phyloP scores from a whole-genome alignment of 1,140 invertebrate species.

The Coelopa frigida region DNA sequence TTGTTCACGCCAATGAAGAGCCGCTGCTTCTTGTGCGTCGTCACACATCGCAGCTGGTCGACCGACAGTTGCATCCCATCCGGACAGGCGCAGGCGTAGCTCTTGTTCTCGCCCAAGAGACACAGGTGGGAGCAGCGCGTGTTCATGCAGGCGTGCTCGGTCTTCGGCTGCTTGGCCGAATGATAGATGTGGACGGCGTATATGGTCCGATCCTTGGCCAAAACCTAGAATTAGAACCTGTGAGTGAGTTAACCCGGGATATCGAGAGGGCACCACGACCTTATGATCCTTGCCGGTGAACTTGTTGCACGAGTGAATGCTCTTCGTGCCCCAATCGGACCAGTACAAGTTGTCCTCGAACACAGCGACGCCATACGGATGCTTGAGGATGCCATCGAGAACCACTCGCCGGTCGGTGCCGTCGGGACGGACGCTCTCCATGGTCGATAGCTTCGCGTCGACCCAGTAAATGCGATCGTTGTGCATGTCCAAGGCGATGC shows the following conservation, averaged over 20 bases:
- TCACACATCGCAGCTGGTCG: conserved; percentile 50
- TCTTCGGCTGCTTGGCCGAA: conserved; percentile 50
- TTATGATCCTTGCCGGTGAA: conserved; percentile 56
- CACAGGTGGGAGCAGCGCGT: conserved; percentile 73
- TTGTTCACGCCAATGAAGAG: conserved; percentile 42
- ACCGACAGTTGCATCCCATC: conserved; percentile 54
- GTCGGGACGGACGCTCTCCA: conserved; percentile 71
- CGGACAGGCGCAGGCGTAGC: conserved; percentile 70
- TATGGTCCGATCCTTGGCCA: conserved; percentile 48
- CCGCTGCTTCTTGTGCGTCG: conserved; percentile 44
- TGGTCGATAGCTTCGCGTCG: conserved; percentile 60
- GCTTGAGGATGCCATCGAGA: conserved; percentile 52
- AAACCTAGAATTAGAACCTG: too few relatives aligned
- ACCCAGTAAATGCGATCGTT: conserved; percentile 74
- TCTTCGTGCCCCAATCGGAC: conserved; percentile 68
- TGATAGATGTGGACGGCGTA: conserved; percentile 64
- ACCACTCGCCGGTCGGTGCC: conserved; percentile 61
- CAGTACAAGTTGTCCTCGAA: conserved; percentile 85
- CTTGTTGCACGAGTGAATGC: conserved; percentile 61
- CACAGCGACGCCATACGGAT: conserved; percentile 76
- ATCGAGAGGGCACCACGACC: too few relatives aligned
- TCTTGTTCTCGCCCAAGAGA: conserved; percentile 56
- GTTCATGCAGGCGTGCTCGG: conserved; percentile 60
- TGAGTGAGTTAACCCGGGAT: too few relatives aligned
- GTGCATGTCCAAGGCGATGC: conserved; percentile 78